Evolutionary conservation across 2,113 vertebrate genomes (phyloP).

Genomic region (Mola mola): DNA sequence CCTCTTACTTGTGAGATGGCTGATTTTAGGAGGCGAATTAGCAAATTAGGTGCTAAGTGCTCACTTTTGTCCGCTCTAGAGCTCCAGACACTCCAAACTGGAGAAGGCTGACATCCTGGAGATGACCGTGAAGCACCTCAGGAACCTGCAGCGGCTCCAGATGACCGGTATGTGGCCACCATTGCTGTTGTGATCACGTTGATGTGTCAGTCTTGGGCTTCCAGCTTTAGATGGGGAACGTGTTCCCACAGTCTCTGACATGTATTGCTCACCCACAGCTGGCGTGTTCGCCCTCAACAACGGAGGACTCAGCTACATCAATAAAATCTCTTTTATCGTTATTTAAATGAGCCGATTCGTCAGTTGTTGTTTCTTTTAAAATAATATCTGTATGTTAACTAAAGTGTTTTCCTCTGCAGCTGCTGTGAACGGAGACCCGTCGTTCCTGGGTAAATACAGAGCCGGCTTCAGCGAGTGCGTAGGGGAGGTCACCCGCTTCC

Average conservation of each 20-base stretch:
- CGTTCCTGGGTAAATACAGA: conserved; percentile 91
- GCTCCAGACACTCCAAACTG: conserved; percentile 94
- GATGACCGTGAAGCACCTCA: conserved; percentile 96
- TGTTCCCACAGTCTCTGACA: conserved; percentile 1
- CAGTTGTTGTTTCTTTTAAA: not conserved
- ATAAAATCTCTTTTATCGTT: not conserved
- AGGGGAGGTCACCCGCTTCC: conserved; percentile 93
- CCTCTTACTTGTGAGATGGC: no score
- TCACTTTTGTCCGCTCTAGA: conserved; percentile 74
- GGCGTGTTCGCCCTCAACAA: no score
- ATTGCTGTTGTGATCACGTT: not conserved
- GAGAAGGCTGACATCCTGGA: conserved; percentile 97
- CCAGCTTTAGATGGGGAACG: conserved; percentile 42
- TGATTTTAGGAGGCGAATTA: no score
- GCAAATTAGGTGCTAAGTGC: no score
- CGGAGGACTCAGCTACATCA: no score
- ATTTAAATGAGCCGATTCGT: not conserved
- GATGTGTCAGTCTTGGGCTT: no score
- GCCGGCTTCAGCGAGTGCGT: conserved; percentile 95
- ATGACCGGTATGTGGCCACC: conserved; percentile 88
- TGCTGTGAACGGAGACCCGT: conserved; percentile 87
- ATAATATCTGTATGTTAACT: not conserved
- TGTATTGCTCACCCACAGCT: no score
- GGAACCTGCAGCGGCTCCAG: conserved; percentile 90
- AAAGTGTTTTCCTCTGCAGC: conserved; percentile 72